Evolutionary conservation across 2,113 vertebrate species (phyloP).

Genomic region (Microcebus lehilahytsara): DNA sequence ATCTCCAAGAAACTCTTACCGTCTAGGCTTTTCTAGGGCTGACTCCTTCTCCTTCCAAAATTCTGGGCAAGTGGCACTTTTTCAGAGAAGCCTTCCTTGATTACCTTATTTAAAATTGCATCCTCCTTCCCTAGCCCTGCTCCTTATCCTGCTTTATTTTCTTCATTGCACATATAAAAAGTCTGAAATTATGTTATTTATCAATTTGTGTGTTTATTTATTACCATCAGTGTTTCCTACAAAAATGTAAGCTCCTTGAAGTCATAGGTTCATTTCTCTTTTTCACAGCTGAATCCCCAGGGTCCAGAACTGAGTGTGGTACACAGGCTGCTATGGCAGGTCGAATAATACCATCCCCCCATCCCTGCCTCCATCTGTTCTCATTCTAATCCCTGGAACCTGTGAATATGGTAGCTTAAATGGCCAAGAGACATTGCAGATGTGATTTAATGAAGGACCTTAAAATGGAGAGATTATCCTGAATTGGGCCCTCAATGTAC

Average conservation of each 20-base stretch:
- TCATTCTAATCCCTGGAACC: background rate
- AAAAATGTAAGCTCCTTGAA: background rate
- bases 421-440: background rate
- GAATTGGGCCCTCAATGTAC: background rate
- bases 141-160: background rate
- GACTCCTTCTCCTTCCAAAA: background rate
- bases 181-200: background rate
- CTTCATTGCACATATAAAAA: background rate
- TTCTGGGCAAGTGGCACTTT: background rate
- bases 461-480: background rate
- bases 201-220: background rate
- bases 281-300: background rate
- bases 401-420: background rate
- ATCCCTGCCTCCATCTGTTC: background rate
- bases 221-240: background rate
- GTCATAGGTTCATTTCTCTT: background rate
- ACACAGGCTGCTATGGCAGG: fast-evolving
- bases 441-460: background rate
- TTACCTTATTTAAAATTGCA: background rate
- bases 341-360: background rate
- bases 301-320: background rate
- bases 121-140: background rate
- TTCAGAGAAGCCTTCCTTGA: background rate
- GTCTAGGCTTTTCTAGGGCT: background rate
- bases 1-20: background rate